A percentile compares a stretch with the other conserved stretches of the same genome.
phyloP scores from a whole-genome alignment of 2,113 vertebrate genomes.

The Oncorhynchus tshawytscha region DNA sequence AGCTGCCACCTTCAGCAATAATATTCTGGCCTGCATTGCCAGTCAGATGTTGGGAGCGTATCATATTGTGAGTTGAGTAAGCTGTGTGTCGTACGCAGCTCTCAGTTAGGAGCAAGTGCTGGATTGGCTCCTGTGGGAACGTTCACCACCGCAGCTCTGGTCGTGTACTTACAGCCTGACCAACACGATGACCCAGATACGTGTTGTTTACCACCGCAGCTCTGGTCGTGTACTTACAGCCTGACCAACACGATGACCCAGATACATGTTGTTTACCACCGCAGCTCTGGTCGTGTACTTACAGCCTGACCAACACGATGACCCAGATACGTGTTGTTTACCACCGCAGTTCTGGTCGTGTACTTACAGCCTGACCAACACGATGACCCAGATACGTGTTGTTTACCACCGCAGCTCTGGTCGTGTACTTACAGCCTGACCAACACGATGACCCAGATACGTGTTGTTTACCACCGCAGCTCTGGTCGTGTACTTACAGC shows the following conservation, averaged over 20 bases:
- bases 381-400: too few species aligned
- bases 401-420: background rate
- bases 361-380: background rate
- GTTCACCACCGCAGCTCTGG: background rate
- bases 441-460: too few species aligned
- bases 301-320: background rate
- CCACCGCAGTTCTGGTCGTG: background rate
- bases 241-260: too few species aligned
- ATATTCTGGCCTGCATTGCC: too few species aligned
- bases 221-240: background rate
- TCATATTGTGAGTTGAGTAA: background rate
- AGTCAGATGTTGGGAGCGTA: background rate
- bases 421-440: background rate
- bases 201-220: background rate
- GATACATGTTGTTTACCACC: background rate
- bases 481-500: background rate
- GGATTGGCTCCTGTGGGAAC: slow-evolving; percentile 19
- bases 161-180: background rate
- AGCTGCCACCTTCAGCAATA: background rate
- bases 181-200: too few species aligned
- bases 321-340: background rate
- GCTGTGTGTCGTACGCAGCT: slow-evolving; percentile 19
- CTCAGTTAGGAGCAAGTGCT: slow-evolving; percentile 35
- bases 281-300: background rate
- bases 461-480: background rate